Conservation (phyloP, 2,113 vertebrate genomes). For the Symphodus melops region DNA sequence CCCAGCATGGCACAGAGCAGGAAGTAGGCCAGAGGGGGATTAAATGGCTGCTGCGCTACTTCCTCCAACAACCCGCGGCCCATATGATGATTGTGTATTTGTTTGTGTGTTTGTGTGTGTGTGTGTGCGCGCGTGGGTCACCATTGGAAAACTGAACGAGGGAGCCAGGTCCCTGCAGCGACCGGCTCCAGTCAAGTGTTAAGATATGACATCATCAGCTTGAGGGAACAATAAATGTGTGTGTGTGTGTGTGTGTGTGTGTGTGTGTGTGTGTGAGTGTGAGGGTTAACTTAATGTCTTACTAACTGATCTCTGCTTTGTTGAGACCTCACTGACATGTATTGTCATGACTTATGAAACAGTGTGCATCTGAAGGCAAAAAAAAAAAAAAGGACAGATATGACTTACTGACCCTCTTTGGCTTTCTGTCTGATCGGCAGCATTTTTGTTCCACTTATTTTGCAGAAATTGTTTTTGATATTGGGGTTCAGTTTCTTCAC, state of each 20-base stretch:
- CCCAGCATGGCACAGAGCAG: conserved; percentile 66
- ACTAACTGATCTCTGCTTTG: neutral
- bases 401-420: neutral
- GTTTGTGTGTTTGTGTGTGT: conserved; percentile 4
- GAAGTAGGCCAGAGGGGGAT: conserved; percentile 77
- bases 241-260: neutral
- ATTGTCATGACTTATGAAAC: neutral
- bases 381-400: neutral
- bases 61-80: conserved; percentile 50
- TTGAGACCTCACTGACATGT: neutral
- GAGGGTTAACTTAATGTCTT: neutral
- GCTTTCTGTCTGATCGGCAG: neutral
- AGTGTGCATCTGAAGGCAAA: neutral
- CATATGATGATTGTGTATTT: conserved; percentile 21
- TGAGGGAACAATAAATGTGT: conserved; percentile 2
- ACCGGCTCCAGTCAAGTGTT: conserved; percentile 28
- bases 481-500: neutral
- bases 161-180: conserved; percentile 20
- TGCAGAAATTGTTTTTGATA: neutral
- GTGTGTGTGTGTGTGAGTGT: neutral
- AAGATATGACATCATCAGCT: conserved; percentile 55
- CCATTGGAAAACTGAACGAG: neutral
- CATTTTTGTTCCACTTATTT: neutral
- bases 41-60: conserved; percentile 61
- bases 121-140: conserved; percentile 11